These are phyloP conservation scores for Tyto alba DNA, from an alignment of 2,113 vertebrate species.

Conservation along the genomic window DNA sequence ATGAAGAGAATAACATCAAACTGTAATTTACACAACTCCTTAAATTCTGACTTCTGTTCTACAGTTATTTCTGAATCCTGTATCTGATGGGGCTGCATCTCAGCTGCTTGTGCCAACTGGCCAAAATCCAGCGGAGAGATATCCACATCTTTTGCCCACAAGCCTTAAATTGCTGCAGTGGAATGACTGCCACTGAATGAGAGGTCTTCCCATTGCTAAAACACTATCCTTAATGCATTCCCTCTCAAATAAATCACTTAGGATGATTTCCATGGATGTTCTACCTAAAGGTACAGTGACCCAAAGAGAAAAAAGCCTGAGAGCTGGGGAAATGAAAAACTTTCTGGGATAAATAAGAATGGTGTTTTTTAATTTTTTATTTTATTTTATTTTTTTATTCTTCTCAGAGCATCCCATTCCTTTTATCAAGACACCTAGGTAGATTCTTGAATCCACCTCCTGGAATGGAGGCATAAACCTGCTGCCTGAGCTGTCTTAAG, in stretches of 20 bases:
- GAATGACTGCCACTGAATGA: not conserved
- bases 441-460: constrained; percentile 59
- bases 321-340: not conserved
- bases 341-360: not conserved
- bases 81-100: not conserved
- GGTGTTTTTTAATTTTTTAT: not conserved
- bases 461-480: constrained; percentile 47
- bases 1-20: not conserved
- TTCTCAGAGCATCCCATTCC: not conserved
- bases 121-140: not conserved
- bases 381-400: not conserved
- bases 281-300: not conserved
- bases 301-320: not conserved
- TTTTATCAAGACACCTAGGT: constrained; percentile 33
- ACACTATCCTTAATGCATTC: not conserved
- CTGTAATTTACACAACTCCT: not conserved
- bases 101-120: not conserved
- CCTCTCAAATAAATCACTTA: not conserved
- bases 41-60: not conserved
- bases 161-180: not conserved
- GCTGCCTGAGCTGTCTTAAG: constrained; percentile 56
- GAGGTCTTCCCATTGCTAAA: not conserved
- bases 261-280: not conserved
- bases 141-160: not conserved
- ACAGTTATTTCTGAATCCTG: not conserved